phyloP scores from a whole-genome alignment of 2,888 invertebrate genomes.

The Suillia variegata region DNA sequence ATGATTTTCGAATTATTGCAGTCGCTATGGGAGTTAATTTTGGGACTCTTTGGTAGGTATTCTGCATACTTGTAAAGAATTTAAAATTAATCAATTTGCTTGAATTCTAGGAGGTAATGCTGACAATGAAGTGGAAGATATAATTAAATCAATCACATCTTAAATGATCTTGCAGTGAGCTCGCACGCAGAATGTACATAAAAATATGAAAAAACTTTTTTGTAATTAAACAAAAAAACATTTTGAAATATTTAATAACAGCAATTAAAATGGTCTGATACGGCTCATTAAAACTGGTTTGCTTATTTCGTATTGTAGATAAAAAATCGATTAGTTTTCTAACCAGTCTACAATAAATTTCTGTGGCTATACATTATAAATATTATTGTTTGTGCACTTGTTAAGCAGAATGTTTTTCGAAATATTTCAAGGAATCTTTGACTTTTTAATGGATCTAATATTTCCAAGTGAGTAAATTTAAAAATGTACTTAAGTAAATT shows the following conservation, averaged over 20 bases:
- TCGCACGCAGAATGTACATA: slow-evolving; percentile 2
- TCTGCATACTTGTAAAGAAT: no score
- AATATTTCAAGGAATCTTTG: slow-evolving; percentile 42
- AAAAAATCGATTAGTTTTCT: neutral
- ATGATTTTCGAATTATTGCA: no score
- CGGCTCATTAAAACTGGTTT: slow-evolving; percentile 14
- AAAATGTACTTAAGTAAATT: no score
- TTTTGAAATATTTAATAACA: neutral
- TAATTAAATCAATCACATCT: no score
- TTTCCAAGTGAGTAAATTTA: slow-evolving; percentile 44
- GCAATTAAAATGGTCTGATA: slow-evolving; percentile 9
- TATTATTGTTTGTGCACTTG: neutral
- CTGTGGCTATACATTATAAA: neutral
- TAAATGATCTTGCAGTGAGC: no score
- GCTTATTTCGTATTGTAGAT: neutral
- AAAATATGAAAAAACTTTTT: neutral
- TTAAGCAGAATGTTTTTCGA: slow-evolving; percentile 42
- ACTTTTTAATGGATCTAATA: slow-evolving; percentile 42
- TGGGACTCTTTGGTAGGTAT: no score
- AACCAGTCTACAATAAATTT: neutral
- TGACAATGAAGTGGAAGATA: neutral
- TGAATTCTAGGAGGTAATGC: neutral
- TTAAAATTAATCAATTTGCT: no score
- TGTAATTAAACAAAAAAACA: neutral
- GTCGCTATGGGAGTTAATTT: no score